Conservation (phyloP, 2,113 vertebrate genomes). For the Vidua macroura region DNA sequence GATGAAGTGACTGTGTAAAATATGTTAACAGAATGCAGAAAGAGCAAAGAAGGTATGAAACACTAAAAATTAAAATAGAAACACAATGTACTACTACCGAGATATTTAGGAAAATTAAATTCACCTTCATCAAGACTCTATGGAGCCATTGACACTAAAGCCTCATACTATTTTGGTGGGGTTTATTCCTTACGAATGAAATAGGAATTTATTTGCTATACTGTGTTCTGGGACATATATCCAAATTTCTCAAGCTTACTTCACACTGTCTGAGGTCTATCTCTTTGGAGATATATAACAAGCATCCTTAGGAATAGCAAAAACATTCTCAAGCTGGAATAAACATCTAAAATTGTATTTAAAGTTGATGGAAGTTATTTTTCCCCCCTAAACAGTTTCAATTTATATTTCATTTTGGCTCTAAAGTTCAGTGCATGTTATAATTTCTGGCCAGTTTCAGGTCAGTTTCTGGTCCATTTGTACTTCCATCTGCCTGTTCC, state of each 20-base stretch:
- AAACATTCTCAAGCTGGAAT: not conserved
- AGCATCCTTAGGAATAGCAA: not conserved
- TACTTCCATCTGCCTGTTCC: not conserved
- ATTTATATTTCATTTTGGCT: not conserved
- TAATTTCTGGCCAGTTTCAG: not conserved
- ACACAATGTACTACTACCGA: slow-evolving; percentile 3
- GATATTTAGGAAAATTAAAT: not conserved
- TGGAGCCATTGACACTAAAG: not conserved
- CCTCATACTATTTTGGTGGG: not conserved
- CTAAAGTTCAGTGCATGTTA: not conserved
- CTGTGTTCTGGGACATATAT: not conserved
- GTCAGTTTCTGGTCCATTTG: not conserved
- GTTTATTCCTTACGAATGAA: not conserved
- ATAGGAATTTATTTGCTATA: not conserved
- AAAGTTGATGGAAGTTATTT: not conserved
- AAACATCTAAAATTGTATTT: not conserved
- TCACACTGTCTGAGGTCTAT: not conserved
- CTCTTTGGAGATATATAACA: not conserved
- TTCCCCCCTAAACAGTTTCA: not conserved
- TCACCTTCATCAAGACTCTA: not conserved
- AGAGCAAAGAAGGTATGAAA: slow-evolving; percentile 36
- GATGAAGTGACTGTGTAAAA: slow-evolving; percentile 51
- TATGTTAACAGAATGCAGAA: slow-evolving; percentile 46
- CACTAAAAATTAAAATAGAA: slow-evolving; percentile 35
- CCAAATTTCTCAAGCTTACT: not conserved